Percentiles rank a stretch among this genome's conserved stretches.
phyloP scores from a whole-genome alignment of 2,888 invertebrate genomes.

The Leucophenga maculata region DNA sequence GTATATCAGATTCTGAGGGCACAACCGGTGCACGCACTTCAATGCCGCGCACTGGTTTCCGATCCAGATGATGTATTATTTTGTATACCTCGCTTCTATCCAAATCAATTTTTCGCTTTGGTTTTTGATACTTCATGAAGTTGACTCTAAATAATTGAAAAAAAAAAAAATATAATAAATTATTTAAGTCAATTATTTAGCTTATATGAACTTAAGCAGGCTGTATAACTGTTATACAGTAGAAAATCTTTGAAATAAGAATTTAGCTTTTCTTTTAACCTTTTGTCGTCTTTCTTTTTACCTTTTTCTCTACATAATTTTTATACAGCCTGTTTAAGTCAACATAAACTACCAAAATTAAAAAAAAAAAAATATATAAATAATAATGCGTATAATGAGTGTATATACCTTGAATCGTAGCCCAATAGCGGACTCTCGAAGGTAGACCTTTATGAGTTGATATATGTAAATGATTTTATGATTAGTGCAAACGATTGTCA shows the following conservation, averaged over 20 bases:
- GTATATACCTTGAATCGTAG: conserved; percentile 70
- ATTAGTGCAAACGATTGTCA: background rate
- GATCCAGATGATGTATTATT: conserved; percentile 84
- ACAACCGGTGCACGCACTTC: conserved; percentile 78
- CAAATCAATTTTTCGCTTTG: conserved; percentile 81
- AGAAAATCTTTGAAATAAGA: too few species aligned
- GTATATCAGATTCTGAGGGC: conserved; percentile 78
- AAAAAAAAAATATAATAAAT: too few species aligned
- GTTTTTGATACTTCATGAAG: conserved; percentile 91
- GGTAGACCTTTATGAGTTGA: conserved; percentile 35
- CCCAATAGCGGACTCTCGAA: conserved; percentile 71
- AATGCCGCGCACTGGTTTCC: conserved; percentile 78
- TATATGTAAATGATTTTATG: conserved; percentile 22
- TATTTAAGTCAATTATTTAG: too few species aligned
- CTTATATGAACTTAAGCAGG: too few species aligned
- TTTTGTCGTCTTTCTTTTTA: too few species aligned
- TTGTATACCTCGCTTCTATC: conserved; percentile 87
- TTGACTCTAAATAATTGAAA: conserved; percentile 78
- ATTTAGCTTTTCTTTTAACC: too few species aligned
- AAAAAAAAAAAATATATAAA: conserved; percentile 24
- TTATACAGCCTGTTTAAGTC: too few species aligned
- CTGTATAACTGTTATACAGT: too few species aligned
- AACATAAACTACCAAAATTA: too few species aligned
- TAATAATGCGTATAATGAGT: too few species aligned
- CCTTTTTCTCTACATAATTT: too few species aligned